Evolutionary conservation across 2,113 vertebrate genomes (phyloP), one percentile per base, ranked within the genome.

Genomic region (Phyllostomus hastatus): DNA sequence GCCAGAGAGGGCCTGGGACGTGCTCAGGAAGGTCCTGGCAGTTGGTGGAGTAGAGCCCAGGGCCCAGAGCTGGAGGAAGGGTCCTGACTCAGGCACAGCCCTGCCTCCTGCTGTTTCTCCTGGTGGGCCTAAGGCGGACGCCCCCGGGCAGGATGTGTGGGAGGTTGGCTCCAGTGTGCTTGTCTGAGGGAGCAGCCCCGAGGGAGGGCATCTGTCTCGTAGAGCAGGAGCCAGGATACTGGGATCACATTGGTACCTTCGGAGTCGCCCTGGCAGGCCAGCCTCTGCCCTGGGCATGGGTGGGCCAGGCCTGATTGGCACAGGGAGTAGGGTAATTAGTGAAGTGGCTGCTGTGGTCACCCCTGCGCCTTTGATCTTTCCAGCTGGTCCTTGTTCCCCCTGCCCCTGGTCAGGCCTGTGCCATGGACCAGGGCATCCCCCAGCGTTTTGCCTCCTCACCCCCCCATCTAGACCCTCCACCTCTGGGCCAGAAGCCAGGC

Each of bases 281-380:
- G 52, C 88, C 78, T 86, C 22, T 4, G 93, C 97, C 97, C 85
- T 11, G 54, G 94, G 97, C 91, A 94, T 46, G 86, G 85, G 91
- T 75, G 86, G 57, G 87, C 88, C 46, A 46, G 87, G 83, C 50
- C 75, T 54, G 89, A 97, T 61, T 96, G 79, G 95, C 93, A 96
- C 80, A 7, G 2, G 73, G 85, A 92, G 89, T 46, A 38, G 69
- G 88, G 91, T 95, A 83, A 97, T 97, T 97, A 97, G 76, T 61
- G 59, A 88, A 94, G 31, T 38, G 26, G 72, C 22, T 84, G 92
- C 89, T 93, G 70, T 90, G n/a, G 19, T 86, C 75, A 41, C 82
- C 31, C 75, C 67, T 82, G 26, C n/a, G 31, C 69, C 93, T 98
- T 97, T 97, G 94, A 97, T 97, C 96, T 95, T 91, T 69, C 78